Base-by-base conservation (phyloP, 2,797 vertebrate species). In the Centropyge bicolor region DNA sequence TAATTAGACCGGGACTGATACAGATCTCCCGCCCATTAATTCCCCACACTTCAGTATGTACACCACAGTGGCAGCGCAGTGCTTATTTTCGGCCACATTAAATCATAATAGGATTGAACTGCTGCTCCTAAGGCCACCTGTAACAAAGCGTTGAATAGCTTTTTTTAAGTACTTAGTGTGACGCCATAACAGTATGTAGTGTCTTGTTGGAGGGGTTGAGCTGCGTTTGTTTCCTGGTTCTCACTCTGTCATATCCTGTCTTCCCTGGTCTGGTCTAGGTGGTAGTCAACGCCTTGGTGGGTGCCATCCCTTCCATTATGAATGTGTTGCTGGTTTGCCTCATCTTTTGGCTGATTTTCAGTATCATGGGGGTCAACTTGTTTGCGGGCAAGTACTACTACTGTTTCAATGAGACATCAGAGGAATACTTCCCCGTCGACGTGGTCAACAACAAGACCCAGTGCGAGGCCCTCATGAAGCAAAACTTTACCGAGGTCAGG, bases 331-430 rank as follows among this genome's bases (percentile, higher is more conserved):
- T 99, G 97, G 98, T 99, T 95, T 99, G 98, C 97, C 98, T 99
- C 97, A 99, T 99, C 97, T 99, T 99, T 97, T 99, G 98, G 98
- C 98, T 99, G 96, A 99, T 99, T 98, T 99, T 99, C 95, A 99
- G 98, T 96, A 99, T 99, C 94, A 99, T 99, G 98, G 98, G 98
- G 74, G 98, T 99, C 94, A 99, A 99, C 96, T 90, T 99, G 92
- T 99, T 99, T 95, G 98, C 98, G 82, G 98, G 98, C 78, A 99
- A 99, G 94, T 99, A 99, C 94, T 97, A 98, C 96, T 99, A 95
- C 94, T 99, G 98, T 94, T 98, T 96, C 93, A 99, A 99, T 74
- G 95, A 97, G 90, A 97, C 98, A 0, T 88, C 96, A 0, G 98
- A 98, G 91, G 82, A 93, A 35, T 95, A 95, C 89, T 98, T 99